phyloP scores from a whole-genome alignment of 1,140 invertebrate species.

The Platorchestia sp. region DNA sequence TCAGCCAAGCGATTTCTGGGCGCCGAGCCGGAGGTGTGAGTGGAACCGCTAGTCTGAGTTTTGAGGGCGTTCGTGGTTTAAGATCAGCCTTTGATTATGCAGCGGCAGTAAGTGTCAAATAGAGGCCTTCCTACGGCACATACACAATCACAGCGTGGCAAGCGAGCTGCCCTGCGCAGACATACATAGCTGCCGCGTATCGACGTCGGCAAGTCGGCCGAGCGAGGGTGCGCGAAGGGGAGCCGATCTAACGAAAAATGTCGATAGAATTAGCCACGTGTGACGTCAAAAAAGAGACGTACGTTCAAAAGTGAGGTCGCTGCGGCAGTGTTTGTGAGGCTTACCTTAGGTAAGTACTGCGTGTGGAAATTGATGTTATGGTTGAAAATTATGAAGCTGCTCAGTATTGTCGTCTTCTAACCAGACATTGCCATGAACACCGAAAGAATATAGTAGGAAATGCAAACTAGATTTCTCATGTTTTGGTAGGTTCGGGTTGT shows the following conservation, averaged over 20 bases:
- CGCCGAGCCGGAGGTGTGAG: neutral
- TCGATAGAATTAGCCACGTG: neutral
- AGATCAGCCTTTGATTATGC: conserved; percentile 20
- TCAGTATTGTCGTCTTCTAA: too few species aligned
- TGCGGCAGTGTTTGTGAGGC: neutral
- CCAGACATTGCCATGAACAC: neutral
- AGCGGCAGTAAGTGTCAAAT: conserved; percentile 35
- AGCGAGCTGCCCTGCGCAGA: neutral
- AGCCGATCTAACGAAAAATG: neutral
- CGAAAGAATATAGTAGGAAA: neutral
- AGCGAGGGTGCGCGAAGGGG: neutral
- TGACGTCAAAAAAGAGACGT: neutral
- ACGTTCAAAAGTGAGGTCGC: neutral
- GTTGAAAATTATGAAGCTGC: too few species aligned
- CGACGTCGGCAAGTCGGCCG: neutral
- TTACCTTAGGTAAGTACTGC: neutral
- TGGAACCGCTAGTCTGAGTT: neutral
- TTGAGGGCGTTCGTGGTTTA: neutral
- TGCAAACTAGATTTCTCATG: neutral
- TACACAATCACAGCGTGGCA: conserved; percentile 10
- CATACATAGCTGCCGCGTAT: neutral
- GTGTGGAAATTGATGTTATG: neutral
- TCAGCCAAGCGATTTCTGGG: neutral
- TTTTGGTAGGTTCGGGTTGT: neutral
- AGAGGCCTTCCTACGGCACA: neutral